Evolutionary conservation across 2,113 vertebrate genomes (phyloP).

Genomic region (Callipepla californica): DNA sequence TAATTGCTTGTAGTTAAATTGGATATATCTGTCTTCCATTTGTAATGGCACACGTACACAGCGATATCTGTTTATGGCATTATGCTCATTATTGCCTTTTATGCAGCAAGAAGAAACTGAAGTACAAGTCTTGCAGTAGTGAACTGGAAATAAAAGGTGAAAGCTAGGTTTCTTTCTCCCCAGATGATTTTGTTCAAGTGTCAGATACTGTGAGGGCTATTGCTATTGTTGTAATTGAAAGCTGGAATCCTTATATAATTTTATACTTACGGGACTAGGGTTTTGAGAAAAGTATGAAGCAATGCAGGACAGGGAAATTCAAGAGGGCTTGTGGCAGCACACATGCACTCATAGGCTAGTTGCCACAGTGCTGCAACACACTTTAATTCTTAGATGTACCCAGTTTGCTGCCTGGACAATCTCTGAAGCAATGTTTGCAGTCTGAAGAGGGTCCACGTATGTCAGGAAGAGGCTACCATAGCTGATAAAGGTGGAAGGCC

Average conservation of each 20-base stretch:
- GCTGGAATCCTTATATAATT: background rate
- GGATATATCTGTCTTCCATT: background rate
- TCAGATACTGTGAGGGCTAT: background rate
- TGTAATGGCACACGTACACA: background rate
- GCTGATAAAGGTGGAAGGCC: background rate
- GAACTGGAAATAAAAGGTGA: slow-evolving; percentile 8
- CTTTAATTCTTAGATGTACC: background rate
- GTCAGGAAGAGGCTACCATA: background rate
- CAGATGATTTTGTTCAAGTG: background rate
- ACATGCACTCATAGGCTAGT: fast-evolving
- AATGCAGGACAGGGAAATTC: background rate
- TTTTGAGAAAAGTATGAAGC: background rate
- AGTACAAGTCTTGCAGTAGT: background rate
- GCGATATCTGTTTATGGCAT: background rate
- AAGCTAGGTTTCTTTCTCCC: background rate
- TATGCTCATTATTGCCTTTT: background rate
- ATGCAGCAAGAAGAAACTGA: background rate
- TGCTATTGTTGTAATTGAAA: background rate
- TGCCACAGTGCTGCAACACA: background rate
- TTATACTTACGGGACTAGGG: background rate
- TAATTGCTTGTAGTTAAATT: background rate
- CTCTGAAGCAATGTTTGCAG: background rate
- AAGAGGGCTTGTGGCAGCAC: background rate
- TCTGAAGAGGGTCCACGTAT: background rate
- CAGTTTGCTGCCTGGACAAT: background rate